Evolutionary conservation across 2,888 invertebrate species (phyloP).

Genomic region (Cantharis nigra): DNA sequence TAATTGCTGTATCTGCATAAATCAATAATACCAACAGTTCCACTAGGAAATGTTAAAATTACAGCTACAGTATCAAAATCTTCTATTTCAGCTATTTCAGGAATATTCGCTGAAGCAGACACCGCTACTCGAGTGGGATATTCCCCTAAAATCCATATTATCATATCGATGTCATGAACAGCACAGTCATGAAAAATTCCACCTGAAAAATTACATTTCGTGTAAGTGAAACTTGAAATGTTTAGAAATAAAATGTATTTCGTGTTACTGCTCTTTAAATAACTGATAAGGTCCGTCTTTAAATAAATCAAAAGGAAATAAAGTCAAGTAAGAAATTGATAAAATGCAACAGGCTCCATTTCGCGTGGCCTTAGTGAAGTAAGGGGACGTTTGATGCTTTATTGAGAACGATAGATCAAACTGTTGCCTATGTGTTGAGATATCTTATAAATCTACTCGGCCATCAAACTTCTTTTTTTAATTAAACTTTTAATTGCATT

Average conservation of each 20-base stretch:
- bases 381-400: conserved; percentile 2
- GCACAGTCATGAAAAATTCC: conserved; percentile 72
- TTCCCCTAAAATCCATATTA: conserved; percentile 68
- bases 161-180: conserved; percentile 71
- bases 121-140: conserved; percentile 63
- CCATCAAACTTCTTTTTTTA: background rate
- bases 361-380: conserved; percentile 1
- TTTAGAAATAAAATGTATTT: background rate
- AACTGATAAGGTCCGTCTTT: background rate
- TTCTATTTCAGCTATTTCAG: conserved; percentile 63
- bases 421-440: background rate
- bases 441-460: background rate
- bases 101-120: conserved; percentile 61
- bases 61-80: conserved; percentile 69
- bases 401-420: conserved; percentile 4
- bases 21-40: conserved; percentile 66
- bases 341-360: conserved; percentile 2
- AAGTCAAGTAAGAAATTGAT: background rate
- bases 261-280: background rate
- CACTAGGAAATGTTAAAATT: conserved; percentile 65
- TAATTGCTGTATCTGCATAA: conserved; percentile 65
- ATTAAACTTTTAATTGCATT: background rate
- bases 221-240: background rate
- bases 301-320: conserved; percentile 3
- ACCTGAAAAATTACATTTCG: conserved; percentile 51